phyloP scores from a whole-genome alignment of 2,888 invertebrate species.

The Patella ulyssiponensis region DNA sequence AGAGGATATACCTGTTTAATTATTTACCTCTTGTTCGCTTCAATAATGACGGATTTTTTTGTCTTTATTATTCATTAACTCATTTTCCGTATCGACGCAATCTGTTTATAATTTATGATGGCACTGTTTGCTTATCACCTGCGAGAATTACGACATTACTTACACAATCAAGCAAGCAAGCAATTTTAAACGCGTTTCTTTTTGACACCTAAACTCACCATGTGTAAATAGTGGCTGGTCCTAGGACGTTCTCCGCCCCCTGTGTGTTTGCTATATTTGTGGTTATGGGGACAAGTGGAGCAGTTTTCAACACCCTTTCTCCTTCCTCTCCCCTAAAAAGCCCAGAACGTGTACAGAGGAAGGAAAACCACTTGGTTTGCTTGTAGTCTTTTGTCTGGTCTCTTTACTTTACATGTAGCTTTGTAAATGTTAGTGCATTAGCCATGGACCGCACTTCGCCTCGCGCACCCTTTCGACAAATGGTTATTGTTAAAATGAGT shows the following conservation, averaged over 20 bases:
- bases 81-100: too few species aligned
- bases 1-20: too few species aligned
- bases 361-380: conserved; percentile 12
- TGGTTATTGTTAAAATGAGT: conserved; percentile 18
- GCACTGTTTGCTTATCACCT: conserved; percentile 5
- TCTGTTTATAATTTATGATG: conserved; percentile 10
- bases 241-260: neutral
- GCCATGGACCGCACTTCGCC: conserved; percentile 3
- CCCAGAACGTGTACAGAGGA: conserved; percentile 2
- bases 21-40: too few species aligned
- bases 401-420: conserved; percentile 27
- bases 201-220: neutral
- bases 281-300: neutral
- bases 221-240: neutral
- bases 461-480: conserved; percentile 14
- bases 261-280: neutral
- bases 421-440: conserved; percentile 28
- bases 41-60: too few species aligned
- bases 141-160: conserved; percentile 9
- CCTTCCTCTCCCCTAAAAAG: neutral
- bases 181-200: neutral
- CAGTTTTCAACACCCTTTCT: neutral
- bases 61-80: too few species aligned
- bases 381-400: conserved; percentile 18
- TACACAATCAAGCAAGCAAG: neutral